phyloP scores from a whole-genome alignment of 1,140 invertebrate genomes.

The Bilobella aurantiaca region DNA sequence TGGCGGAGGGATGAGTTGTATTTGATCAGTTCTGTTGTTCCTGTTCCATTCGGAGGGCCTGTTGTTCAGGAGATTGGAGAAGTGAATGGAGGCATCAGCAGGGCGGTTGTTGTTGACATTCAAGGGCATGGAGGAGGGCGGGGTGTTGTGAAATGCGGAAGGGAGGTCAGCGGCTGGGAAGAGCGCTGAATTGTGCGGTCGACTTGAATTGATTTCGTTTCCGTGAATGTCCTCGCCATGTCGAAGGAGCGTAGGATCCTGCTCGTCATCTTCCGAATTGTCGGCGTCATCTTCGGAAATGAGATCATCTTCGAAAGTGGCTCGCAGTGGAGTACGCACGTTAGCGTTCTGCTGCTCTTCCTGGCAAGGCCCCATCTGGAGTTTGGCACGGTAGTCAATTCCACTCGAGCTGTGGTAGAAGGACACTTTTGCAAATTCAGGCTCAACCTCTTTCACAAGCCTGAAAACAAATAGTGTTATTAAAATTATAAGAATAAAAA shows the following conservation, averaged over 20 bases:
- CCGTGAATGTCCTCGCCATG: slow-evolving; percentile 1
- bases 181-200: not conserved
- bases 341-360: slow-evolving; percentile 1
- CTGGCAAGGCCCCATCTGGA: slow-evolving; percentile 10
- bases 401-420: slow-evolving; percentile 65
- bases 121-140: not conserved
- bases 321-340: slow-evolving; percentile 10
- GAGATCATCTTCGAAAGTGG: slow-evolving; percentile 12
- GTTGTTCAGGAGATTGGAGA: not conserved
- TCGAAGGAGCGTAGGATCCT: not conserved
- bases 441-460: slow-evolving; percentile 43
- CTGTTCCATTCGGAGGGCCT: not conserved
- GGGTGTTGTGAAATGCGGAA: not conserved
- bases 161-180: not conserved
- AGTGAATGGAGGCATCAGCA: not conserved
- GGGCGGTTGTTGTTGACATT: not conserved
- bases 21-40: slow-evolving; percentile 4
- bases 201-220: not conserved
- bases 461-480: not conserved
- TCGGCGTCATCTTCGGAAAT: slow-evolving; percentile 10
- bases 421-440: slow-evolving; percentile 56
- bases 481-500: not conserved
- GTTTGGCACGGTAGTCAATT: slow-evolving; percentile 43
- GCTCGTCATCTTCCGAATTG: slow-evolving; percentile 5
- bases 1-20: not conserved